Percentiles rank a stretch among this genome's conserved stretches.
These are phyloP conservation scores for Penelope pileata DNA, from an alignment of 2,113 vertebrate species.

Conservation along the genomic window DNA sequence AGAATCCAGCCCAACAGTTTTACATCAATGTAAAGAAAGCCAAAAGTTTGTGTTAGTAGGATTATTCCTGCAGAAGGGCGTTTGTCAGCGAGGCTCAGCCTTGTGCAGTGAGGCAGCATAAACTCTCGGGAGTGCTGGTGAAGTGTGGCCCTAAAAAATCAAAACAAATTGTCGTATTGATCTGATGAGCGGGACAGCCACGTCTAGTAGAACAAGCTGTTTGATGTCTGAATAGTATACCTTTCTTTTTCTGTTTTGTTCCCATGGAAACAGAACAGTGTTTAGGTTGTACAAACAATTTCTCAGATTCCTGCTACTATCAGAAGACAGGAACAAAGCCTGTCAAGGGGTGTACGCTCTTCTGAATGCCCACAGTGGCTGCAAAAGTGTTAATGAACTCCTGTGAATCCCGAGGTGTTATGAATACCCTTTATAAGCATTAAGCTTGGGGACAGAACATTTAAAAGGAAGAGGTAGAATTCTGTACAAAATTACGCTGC, in stretches of 20 bases:
- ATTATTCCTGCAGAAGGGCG: background rate
- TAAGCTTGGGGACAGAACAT: background rate
- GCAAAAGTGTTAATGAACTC: background rate
- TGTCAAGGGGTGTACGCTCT: background rate
- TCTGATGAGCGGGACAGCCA: background rate
- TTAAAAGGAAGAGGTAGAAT: background rate
- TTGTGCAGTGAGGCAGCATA: background rate
- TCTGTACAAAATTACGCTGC: background rate
- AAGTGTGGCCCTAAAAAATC: background rate
- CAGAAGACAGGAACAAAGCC: background rate
- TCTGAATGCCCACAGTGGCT: fast-evolving
- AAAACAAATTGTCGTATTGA: fast-evolving
- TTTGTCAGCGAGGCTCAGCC: fast-evolving
- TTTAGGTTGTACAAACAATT: background rate
- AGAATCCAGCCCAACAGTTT: background rate
- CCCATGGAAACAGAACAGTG: background rate
- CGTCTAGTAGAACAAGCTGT: background rate
- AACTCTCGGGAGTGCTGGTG: fast-evolving
- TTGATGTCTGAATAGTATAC: background rate
- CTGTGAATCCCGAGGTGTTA: background rate
- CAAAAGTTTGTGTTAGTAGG: background rate
- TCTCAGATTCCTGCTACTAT: background rate
- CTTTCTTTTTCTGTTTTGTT: background rate
- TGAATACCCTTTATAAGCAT: background rate
- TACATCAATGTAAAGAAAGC: background rate